Evolutionary conservation across 2,113 vertebrate species (phyloP), one percentile per base, ranked within the genome.

Genomic region (Pseudonaja textilis): DNA sequence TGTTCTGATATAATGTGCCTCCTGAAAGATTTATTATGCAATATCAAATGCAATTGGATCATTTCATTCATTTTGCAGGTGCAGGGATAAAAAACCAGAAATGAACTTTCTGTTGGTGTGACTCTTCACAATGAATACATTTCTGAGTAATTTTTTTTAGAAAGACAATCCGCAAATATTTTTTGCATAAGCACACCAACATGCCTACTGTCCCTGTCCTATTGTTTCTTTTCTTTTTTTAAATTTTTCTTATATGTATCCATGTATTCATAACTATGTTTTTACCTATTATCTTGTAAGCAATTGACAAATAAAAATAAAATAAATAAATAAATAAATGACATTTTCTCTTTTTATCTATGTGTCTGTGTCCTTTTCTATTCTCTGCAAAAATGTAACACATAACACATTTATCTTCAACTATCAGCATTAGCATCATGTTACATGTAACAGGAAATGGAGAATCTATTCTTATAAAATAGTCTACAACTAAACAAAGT

Each of bases 391-490:
- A 34, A 93, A 14, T 85, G 50, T 5, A 4, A 54, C 0, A 22
- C 59, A 95, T 1, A 3, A 81, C 8, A 54, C 57, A 69, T 54
- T 42, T 90, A 57, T 12, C 42, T 25, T 92, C 85, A 95, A 23
- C 9, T 89, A 90, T n/a, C 16, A 86, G 26, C 29, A 90, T 39
- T 12, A 86, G 22, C 29, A 22, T 4, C 3, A 0, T 1, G 16
- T 0, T 89, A 10, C 0, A 10, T 34, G 20, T 54, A 39, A 34
- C 8, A 4, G 25, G n/a, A 42, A 39, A 59, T 18, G 3, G 0
- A 20, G 81, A 47, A n/a, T 6, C 22, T 88, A 12, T 81, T 3
- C 11, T 0, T 7, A 0, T 39, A 92, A 88, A 56, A 74, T 0
- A 1, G n/a, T 0, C 64, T 94, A 39, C 50, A 85, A 1, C 57